Evolutionary conservation across 2,113 vertebrate species (phyloP).

Genomic region (Scophthalmus maximus): DNA sequence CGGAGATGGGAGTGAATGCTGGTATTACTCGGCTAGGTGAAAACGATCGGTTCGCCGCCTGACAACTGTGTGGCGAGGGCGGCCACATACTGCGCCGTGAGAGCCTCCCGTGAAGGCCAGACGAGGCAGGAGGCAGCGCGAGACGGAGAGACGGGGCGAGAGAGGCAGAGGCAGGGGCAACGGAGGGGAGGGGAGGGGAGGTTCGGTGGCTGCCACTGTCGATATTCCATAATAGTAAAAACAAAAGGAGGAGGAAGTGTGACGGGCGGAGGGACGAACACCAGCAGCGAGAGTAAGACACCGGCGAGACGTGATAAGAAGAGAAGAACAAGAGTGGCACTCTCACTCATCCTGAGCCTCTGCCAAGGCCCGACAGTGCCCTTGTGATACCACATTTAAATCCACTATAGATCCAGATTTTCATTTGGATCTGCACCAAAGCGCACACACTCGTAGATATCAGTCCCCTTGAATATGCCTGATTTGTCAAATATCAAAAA

Average conservation of each 20-base stretch:
- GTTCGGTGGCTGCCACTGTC: conserved; percentile 46
- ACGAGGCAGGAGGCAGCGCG: conserved; percentile 20
- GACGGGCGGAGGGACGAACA: conserved; percentile 30
- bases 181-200: conserved; percentile 19
- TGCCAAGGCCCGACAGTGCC: no score
- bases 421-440: no score
- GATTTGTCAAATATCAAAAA: no score
- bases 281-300: conserved; percentile 16
- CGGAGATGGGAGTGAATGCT: conserved; percentile 34
- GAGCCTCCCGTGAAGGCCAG: conserved; percentile 68
- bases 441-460: no score
- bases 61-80: conserved; percentile 59
- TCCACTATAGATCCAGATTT: no score
- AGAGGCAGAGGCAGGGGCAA: background rate
- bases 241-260: conserved; percentile 45
- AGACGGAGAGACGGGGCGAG: background rate
- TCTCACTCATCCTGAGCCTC: no score
- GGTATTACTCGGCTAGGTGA: conserved; percentile 66
- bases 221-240: conserved; percentile 63
- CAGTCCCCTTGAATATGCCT: no score
- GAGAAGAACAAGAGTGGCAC: no score
- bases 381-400: no score
- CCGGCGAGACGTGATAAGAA: conserved; percentile 3
- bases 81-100: conserved; percentile 70
- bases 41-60: conserved; percentile 65